These are phyloP conservation scores for Strix uralensis DNA, from an alignment of 2,113 vertebrate species.

Conservation along the genomic window DNA sequence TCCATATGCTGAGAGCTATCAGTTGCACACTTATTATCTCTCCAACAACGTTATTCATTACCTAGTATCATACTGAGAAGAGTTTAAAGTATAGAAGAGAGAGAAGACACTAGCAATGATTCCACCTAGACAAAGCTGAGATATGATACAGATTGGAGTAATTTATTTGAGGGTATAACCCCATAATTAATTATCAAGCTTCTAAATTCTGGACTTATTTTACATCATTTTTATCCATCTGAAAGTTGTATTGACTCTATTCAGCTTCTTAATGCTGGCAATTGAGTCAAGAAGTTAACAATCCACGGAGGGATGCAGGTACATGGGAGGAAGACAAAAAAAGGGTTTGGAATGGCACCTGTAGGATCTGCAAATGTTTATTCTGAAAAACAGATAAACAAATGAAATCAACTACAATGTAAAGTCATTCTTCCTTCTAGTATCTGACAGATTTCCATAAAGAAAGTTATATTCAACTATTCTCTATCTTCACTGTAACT, in stretches of 20 bases:
- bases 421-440: neutral
- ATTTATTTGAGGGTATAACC: neutral
- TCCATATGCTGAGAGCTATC: conserved; percentile 35
- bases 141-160: neutral
- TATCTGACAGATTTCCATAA: neutral
- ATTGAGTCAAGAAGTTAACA: neutral
- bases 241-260: neutral
- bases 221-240: neutral
- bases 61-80: neutral
- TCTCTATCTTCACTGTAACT: neutral
- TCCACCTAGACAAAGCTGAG: neutral
- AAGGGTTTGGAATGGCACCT: neutral
- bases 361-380: neutral
- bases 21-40: neutral
- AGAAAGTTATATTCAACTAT: neutral
- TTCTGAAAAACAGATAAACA: neutral
- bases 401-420: neutral
- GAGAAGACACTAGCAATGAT: neutral
- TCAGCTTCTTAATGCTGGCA: neutral
- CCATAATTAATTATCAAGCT: neutral
- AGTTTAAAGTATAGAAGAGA: neutral
- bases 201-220: neutral
- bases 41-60: neutral
- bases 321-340: neutral
- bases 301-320: neutral